A percentile compares a stretch with the other conserved stretches of the same genome.
Conservation (phyloP, 2,797 vertebrate genomes). For the Rhinophrynus dorsalis region DNA sequence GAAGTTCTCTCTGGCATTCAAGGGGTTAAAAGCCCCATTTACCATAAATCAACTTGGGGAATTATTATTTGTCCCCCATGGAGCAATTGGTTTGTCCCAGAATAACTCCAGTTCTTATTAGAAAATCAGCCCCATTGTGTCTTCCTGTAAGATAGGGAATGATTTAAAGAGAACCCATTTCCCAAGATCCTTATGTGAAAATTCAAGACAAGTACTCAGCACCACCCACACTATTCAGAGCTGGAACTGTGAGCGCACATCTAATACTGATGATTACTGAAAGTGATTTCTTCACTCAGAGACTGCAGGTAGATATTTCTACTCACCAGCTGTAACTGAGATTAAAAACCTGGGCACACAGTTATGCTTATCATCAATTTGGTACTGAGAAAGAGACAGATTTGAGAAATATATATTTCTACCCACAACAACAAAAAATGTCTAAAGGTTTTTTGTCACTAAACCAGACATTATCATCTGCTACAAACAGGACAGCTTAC, state of each 20-base stretch:
- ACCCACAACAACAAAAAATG: conserved; percentile 55
- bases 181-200: conserved; percentile 56
- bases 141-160: background rate
- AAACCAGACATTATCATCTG: conserved; percentile 63
- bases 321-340: background rate
- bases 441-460: conserved; percentile 55
- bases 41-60: no score
- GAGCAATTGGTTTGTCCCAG: no score
- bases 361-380: conserved; percentile 32
- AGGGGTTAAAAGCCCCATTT: no score
- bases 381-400: conserved; percentile 57
- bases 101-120: no score
- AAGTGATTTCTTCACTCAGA: conserved; percentile 13
- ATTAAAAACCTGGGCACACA: conserved; percentile 15
- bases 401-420: conserved; percentile 48
- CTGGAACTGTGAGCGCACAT: conserved; percentile 61
- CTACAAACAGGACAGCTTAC: conserved; percentile 59
- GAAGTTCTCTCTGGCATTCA: no score
- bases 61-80: no score
- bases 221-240: conserved; percentile 68
- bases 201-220: conserved; percentile 65
- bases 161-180: conserved; percentile 37
- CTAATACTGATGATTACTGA: conserved; percentile 44
- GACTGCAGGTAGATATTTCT: background rate
- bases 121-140: no score